Percentiles rank a stretch among this genome's conserved stretches.
These are phyloP conservation scores for Drosophila trichaetosa DNA, from an alignment of 2,888 invertebrate genomes.

Conservation along the genomic window DNA sequence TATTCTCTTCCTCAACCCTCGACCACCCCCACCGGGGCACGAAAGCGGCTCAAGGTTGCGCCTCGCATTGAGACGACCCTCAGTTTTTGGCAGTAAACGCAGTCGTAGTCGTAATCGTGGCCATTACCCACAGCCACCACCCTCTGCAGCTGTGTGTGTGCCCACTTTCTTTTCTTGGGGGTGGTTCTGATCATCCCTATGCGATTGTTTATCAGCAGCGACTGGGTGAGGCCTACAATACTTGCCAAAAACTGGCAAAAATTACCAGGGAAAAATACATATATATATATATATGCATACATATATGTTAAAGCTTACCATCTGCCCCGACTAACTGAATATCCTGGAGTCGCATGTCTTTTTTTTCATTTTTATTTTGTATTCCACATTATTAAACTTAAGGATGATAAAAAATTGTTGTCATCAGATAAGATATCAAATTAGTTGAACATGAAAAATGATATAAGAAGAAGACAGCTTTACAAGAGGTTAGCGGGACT, in stretches of 20 bases:
- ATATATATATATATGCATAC: not conserved
- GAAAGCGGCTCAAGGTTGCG: conserved; percentile 33
- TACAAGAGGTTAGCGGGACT: not conserved
- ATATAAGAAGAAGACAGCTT: not conserved
- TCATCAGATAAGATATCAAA: no score
- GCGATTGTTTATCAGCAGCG: not conserved
- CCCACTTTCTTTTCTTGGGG: conserved; percentile 8
- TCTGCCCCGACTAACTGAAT: not conserved
- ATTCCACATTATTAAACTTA: not conserved
- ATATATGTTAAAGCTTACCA: not conserved
- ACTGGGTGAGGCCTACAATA: conserved; percentile 29
- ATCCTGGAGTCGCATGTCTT: not conserved
- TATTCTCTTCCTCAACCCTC: not conserved
- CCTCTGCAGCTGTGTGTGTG: conserved; percentile 2
- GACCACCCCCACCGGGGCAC: not conserved
- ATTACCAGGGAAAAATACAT: conserved; percentile 2
- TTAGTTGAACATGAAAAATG: accelerated
- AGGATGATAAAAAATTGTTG: no score
- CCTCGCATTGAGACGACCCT: conserved; percentile 49
- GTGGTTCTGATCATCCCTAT: conserved; percentile 42
- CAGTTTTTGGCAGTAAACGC: conserved; percentile 16
- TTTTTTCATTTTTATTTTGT: not conserved
- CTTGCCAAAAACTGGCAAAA: conserved; percentile 38
- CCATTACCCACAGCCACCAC: conserved; percentile 24
- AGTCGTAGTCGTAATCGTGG: not conserved